Evolutionary conservation across 2,797 vertebrate genomes (phyloP), one percentile per base, ranked within the genome.

Genomic region (Sebastes itinus): DNA sequence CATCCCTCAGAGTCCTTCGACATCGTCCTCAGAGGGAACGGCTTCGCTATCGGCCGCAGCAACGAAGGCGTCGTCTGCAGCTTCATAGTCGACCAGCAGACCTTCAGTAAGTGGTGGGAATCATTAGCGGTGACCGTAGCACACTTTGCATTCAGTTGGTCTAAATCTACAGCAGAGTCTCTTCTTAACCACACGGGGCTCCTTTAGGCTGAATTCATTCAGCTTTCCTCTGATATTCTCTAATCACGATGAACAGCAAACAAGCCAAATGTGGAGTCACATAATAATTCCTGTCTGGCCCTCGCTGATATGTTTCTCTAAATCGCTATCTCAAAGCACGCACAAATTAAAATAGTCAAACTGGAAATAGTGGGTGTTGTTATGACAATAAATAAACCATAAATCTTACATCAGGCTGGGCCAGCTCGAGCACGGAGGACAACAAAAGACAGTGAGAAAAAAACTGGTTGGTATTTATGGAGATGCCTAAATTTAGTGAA

Each of bases 21-120:
- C 49, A 95, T 99, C 25, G 97, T 99, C 72, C 94, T 99, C 63
- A 90, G 90, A 84, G 98, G 98, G 80, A 97, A 95, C 9, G 97
- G 97, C 75, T 97, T 99, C 91, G 85, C 78, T 0, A n/a, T 95
- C 0, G 97, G 96, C 3, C 95, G 92, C 62, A 95, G 70, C 73
- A 92, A 59, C 0, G 92, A 95, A 23, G 91, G 78, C 0, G 94
- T 97, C 6, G 79, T 95, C 55, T 99, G 98, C 77, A 97, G 93
- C 75, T 98, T 97, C 80, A 86, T 92, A 2, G 54, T 97, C 6
- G 95, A 96, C 0, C 94, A 96, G 75, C 95, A 96, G 4, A 96
- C 86, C 32, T 75, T 94, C 68, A 87, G 98, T 99, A 94, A 95
- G 98, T 97, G 64, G 1, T 35, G 6, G 6, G 49, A 64, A 63